Base-by-base conservation (phyloP, 2,888 invertebrate species). In the Drosophila acutilabella region DNA sequence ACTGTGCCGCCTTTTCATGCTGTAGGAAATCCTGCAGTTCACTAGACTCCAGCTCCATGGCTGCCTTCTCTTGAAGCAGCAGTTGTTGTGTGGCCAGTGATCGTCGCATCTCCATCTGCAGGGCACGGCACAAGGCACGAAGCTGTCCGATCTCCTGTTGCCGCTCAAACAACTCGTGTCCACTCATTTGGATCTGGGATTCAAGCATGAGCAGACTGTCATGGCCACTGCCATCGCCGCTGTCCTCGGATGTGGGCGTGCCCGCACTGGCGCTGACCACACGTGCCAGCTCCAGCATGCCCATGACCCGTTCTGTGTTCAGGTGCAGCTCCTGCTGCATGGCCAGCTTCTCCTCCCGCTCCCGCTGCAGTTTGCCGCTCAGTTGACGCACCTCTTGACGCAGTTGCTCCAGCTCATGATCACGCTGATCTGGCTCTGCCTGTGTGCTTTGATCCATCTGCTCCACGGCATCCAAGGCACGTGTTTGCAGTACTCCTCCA, bases 21-120 rank as follows among this genome's bases (percentile, higher is more conserved):
- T 97, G 96, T 72, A 97, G 93, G 91, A 98, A 98, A 89, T 97
- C 97, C 90, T 97, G 96, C 93, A 97, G 93, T 92, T 98, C 97
- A 2, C 94, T 93, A 30, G 96, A 95, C 91, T 97, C 97, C 18
- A 94, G 94, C 91, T 97, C 97, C 23, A 96, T 94, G 84, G 96
- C 96, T 67, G 95, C 94, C 75, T 97, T 95, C 76, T 97, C 96
- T 74, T 95, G 95, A 61, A 96, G 93, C 48, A 97, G 92, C 13
- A 94, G 92, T 59, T 95, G 95, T 75, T 96, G 96, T 0, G 94
- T 93, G 61, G 94, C 94, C 57, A 96, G 92, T 64, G 95, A 95
- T 72, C 94, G 94, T 60, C 96, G 95, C 89, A 94, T 93, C 81
- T 96, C 96, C 86, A 94, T 93, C 87, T 96, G 96, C 60, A 97